A percentile compares a stretch with the other conserved stretches of the same genome.
Conservation (phyloP, 2,113 vertebrate genomes). For the Arizona elegans region DNA sequence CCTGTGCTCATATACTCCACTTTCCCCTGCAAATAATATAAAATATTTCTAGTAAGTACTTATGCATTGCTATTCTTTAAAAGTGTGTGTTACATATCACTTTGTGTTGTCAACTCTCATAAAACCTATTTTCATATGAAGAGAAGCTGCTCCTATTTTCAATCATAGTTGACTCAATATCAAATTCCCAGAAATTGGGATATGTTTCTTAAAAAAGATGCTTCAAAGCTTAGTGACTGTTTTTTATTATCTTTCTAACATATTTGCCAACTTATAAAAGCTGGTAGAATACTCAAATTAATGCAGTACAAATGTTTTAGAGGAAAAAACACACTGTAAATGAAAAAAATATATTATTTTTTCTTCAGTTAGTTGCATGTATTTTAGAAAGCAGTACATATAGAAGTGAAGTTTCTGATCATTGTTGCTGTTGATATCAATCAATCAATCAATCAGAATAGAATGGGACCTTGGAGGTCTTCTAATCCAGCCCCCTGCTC, state of each 20-base stretch:
- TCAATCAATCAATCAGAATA: too few relatives aligned
- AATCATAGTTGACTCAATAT: not conserved
- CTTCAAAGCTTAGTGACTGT: not conserved
- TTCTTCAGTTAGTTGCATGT: not conserved
- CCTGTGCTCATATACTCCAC: not conserved
- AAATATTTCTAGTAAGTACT: not conserved
- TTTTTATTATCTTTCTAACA: not conserved
- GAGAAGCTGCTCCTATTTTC: not conserved
- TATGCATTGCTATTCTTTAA: not conserved
- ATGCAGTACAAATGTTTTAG: not conserved
- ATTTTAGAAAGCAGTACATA: not conserved
- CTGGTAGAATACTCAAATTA: not conserved
- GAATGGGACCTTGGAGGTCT: too few relatives aligned
- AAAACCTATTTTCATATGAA: not conserved
- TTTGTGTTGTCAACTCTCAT: not conserved
- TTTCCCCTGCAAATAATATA: not conserved
- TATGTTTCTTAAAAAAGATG: not conserved
- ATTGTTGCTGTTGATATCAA: not conserved
- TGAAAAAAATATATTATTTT: not conserved
- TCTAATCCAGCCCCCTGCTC: too few relatives aligned
- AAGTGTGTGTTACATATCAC: not conserved
- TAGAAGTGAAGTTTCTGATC: not conserved
- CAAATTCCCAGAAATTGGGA: conserved; percentile 4
- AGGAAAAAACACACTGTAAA: not conserved
- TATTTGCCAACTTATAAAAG: not conserved